Evolutionary conservation across 2,113 vertebrate genomes (phyloP).

Genomic region (Lycocorax pyrrhopterus): DNA sequence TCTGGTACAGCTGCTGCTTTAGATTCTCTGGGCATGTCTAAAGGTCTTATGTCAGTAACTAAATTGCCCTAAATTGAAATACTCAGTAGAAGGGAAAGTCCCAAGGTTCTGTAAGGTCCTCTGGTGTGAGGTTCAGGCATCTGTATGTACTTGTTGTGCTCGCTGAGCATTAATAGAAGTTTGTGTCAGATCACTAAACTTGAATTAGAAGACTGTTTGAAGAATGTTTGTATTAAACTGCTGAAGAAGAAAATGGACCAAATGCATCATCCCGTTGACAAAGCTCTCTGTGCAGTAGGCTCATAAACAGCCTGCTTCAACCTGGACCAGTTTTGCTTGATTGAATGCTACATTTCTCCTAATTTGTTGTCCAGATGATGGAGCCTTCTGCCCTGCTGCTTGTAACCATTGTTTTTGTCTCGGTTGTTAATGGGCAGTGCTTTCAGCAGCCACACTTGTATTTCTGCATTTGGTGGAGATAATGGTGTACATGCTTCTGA

Average conservation of each 20-base stretch:
- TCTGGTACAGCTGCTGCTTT: background rate
- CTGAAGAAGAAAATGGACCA: background rate
- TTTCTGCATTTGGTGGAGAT: slow-evolving; percentile 32
- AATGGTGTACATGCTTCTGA: slow-evolving; percentile 75
- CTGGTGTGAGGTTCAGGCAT: background rate
- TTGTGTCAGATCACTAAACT: background rate
- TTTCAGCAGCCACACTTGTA: background rate
- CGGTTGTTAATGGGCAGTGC: background rate
- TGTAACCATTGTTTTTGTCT: background rate
- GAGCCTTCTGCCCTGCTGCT: background rate
- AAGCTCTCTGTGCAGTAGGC: background rate
- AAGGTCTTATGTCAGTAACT: background rate
- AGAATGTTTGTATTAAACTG: background rate
- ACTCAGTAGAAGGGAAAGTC: background rate
- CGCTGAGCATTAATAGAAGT: background rate
- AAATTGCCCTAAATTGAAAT: background rate
- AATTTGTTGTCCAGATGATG: background rate
- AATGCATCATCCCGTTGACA: background rate
- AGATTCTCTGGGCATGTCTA: background rate
- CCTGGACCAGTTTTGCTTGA: background rate
- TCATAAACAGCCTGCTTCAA: background rate
- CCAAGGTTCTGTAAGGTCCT: background rate
- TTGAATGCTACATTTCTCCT: fast-evolving
- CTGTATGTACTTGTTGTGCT: background rate
- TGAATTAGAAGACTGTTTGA: background rate